phyloP scores from a whole-genome alignment of 64 coral and sea anemone species.

The Pocillopora verrucosa region DNA sequence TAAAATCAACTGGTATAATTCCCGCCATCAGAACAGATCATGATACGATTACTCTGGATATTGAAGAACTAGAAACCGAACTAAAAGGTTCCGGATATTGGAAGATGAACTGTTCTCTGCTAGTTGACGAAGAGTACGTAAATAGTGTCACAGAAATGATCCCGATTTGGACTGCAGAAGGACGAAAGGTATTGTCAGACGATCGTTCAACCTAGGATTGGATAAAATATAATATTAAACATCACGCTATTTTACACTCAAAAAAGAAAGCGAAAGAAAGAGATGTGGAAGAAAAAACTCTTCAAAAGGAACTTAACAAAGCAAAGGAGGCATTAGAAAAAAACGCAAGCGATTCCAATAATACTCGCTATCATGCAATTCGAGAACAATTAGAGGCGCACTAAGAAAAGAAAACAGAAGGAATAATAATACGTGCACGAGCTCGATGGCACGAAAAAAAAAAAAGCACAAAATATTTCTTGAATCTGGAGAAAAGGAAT shows the following conservation, averaged over 20 bases:
- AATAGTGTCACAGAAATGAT: not conserved
- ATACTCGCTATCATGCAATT: not conserved
- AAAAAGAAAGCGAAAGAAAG: too few relatives aligned
- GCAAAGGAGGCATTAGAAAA: not conserved
- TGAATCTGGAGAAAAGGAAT: conserved; percentile 20
- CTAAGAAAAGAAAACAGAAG: not conserved
- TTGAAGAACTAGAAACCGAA: not conserved
- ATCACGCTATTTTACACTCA: too few relatives aligned
- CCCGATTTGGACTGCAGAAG: not conserved
- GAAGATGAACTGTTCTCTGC: not conserved
- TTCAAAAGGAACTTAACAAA: not conserved
- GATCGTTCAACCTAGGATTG: not conserved
- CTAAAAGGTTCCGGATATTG: not conserved
- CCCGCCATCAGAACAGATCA: too few relatives aligned
- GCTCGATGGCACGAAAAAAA: not conserved
- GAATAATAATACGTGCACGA: not conserved
- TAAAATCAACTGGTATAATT: too few relatives aligned
- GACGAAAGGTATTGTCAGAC: not conserved
- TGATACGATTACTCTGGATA: too few relatives aligned
- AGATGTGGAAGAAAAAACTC: not conserved
- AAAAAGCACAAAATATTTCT: conserved; percentile 24
- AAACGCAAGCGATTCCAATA: not conserved
- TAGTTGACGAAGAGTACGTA: not conserved
- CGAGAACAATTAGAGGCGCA: not conserved
- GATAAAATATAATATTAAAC: too few relatives aligned